phyloP scores from a whole-genome alignment of 2,113 vertebrate species.

The Istiophorus platypterus region DNA sequence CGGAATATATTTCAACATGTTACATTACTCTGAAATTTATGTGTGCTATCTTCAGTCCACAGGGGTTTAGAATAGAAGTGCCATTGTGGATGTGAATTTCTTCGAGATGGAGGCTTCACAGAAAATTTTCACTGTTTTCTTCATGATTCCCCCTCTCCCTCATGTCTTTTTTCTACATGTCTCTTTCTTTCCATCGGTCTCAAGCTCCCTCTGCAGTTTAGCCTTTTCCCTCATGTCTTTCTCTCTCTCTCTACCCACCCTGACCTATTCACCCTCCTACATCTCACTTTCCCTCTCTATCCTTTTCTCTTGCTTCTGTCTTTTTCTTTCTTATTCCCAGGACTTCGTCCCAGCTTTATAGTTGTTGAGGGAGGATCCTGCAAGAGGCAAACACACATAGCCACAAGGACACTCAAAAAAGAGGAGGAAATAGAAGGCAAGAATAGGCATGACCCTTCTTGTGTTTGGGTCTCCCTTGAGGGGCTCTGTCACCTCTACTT shows the following conservation, averaged over 20 bases:
- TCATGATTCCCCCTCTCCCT: not conserved
- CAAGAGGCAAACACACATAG: constrained; percentile 54
- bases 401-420: constrained; percentile 31
- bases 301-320: constrained; percentile 34
- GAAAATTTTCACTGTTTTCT: not conserved
- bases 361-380: constrained; percentile 73
- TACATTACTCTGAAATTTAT: constrained; percentile 47
- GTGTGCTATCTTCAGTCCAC: constrained; percentile 7
- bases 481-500: constrained; percentile 62
- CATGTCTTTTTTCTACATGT: constrained; percentile 22
- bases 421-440: constrained; percentile 44
- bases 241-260: constrained; percentile 21
- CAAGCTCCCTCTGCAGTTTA: constrained; percentile 33
- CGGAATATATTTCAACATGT: constrained; percentile 52
- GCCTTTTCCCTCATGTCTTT: constrained; percentile 34
- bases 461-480: constrained; percentile 55
- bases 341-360: constrained; percentile 79
- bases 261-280: constrained; percentile 45
- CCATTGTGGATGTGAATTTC: constrained; percentile 34
- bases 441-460: constrained; percentile 49
- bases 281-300: constrained; percentile 49
- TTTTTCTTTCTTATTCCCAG: constrained; percentile 28
- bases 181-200: constrained; percentile 14
- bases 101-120: constrained; percentile 48
- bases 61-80: constrained; percentile 41